phyloP scores from a whole-genome alignment of 2,888 invertebrate genomes.

The Hololepta plana region DNA sequence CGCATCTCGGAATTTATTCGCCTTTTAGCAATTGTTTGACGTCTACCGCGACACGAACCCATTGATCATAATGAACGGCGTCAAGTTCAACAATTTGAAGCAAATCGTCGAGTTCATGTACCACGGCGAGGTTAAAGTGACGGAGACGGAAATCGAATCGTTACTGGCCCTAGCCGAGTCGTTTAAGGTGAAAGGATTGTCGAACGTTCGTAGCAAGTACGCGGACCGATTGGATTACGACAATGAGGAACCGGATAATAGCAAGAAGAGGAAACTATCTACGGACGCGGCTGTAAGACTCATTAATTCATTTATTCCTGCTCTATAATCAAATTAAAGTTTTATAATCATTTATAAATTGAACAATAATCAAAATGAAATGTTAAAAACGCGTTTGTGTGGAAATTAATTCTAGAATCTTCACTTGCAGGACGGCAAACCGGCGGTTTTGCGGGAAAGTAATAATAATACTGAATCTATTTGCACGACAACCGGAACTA shows the following conservation, averaged over 20 bases:
- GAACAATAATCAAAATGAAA: too few species aligned
- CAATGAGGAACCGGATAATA: constrained; percentile 5
- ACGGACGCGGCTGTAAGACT: too few species aligned
- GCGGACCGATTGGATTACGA: constrained; percentile 6
- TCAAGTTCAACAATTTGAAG: constrained; percentile 25
- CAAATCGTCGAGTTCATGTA: constrained; percentile 31
- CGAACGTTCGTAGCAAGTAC: constrained; percentile 16
- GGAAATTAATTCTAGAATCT: too few species aligned
- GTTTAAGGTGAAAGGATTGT: constrained; percentile 30
- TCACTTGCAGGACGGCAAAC: too few species aligned
- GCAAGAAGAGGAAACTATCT: constrained; percentile 8
- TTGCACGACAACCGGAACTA: too few species aligned
- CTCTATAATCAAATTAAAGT: too few species aligned
- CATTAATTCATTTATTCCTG: too few species aligned
- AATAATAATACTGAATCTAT: too few species aligned
- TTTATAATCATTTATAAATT: too few species aligned
- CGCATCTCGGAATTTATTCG: constrained; percentile 4
- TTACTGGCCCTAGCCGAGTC: constrained; percentile 27
- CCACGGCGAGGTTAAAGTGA: constrained; percentile 30
- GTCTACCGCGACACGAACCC: constrained; percentile 25
- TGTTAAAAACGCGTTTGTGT: too few species aligned
- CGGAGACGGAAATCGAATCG: constrained; percentile 26
- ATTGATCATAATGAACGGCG: constrained; percentile 27
- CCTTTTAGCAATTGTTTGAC: constrained; percentile 25
- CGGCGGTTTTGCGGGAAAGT: too few species aligned